Percentiles rank a stretch among this genome's conserved stretches.
These are phyloP conservation scores for Tenthredo amoena DNA, from an alignment of 2,888 invertebrate species.

Conservation along the genomic window DNA sequence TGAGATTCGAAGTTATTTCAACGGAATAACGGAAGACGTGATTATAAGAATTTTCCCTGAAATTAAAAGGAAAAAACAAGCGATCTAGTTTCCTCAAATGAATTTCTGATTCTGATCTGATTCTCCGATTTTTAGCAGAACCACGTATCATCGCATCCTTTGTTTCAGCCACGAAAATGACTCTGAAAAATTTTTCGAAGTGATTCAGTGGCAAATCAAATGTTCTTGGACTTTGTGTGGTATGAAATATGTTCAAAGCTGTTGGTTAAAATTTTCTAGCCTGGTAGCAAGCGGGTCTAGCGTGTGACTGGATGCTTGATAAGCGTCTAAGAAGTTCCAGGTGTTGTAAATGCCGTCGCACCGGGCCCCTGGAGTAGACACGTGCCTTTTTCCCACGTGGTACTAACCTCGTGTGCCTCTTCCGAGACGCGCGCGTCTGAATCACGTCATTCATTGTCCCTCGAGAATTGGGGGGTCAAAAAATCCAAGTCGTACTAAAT, in stretches of 20 bases:
- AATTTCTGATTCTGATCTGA: neutral
- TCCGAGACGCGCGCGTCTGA: conserved; percentile 62
- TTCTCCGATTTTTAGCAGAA: neutral
- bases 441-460: conserved; percentile 64
- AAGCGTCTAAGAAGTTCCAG: conserved; percentile 67
- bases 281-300: neutral
- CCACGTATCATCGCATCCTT: neutral
- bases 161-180: neutral
- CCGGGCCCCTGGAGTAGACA: conserved; percentile 60
- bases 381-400: conserved; percentile 76
- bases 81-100: neutral
- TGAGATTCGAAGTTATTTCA: conserved; percentile 67
- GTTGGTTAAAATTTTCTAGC: neutral
- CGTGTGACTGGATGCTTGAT: conserved; percentile 54
- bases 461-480: neutral
- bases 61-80: neutral
- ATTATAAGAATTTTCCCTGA: neutral
- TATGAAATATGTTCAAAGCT: neutral
- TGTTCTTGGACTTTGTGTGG: neutral
- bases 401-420: conserved; percentile 60
- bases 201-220: neutral
- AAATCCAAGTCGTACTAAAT: conserved; percentile 17
- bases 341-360: conserved; percentile 58
- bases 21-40: conserved; percentile 17
- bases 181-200: neutral